Percentiles rank a stretch among this genome's conserved stretches.
phyloP scores from a whole-genome alignment of 2,888 invertebrate genomes.

The Dynastes tityus region DNA sequence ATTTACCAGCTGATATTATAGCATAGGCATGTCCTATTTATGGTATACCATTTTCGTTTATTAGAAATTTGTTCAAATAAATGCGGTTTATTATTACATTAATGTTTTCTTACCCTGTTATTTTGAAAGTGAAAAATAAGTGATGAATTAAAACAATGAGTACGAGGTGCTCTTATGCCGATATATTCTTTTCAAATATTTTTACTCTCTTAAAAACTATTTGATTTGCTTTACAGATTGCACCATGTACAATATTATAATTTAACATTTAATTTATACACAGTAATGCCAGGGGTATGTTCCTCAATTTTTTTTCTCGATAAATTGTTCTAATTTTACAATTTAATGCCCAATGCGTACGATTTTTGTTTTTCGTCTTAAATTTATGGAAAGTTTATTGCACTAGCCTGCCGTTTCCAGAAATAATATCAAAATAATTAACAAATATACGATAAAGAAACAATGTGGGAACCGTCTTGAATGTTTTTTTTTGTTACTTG shows the following conservation, averaged over 20 bases:
- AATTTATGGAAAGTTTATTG: constrained; percentile 55
- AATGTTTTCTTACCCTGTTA: constrained; percentile 69
- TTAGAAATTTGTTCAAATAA: constrained; percentile 63
- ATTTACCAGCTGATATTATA: constrained; percentile 47
- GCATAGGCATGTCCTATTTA: constrained; percentile 58
- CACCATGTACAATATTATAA: constrained; percentile 69
- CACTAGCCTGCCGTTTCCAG: constrained; percentile 58
- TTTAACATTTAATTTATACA: constrained; percentile 67
- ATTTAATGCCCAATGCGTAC: constrained; percentile 53
- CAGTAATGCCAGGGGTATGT: constrained; percentile 71
- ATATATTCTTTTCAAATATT: constrained; percentile 56
- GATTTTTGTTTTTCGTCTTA: constrained; percentile 41
- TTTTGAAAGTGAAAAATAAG: constrained; percentile 58
- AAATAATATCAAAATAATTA: constrained; percentile 50
- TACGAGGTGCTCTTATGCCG: constrained; percentile 66
- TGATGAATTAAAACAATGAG: constrained; percentile 56
- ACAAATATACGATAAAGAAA: constrained; percentile 25
- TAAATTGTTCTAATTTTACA: constrained; percentile 58
- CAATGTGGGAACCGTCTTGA: constrained; percentile 50
- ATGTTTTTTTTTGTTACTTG: constrained; percentile 46
- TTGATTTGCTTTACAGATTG: constrained; percentile 67
- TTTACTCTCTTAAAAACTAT: constrained; percentile 60
- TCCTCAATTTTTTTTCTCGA: constrained; percentile 62
- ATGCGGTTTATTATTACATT: constrained; percentile 61
- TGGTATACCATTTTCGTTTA: constrained; percentile 63